Base-by-base conservation (phyloP, 2,797 vertebrate genomes). In the Tokudaia tokunoshimensis region DNA sequence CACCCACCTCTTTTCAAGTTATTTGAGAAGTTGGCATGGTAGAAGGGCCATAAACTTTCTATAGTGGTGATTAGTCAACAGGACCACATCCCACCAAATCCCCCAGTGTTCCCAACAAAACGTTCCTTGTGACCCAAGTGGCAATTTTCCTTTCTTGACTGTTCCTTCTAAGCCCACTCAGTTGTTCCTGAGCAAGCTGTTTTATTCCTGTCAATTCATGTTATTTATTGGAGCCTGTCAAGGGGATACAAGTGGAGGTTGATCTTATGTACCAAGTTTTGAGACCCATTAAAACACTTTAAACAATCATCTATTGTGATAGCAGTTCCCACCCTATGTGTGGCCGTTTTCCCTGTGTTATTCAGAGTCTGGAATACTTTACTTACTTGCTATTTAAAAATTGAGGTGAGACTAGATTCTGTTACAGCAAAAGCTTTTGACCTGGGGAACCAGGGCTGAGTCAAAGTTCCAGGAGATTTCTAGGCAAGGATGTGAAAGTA, bases 301-400 rank as follows among this genome's bases (percentile, higher is more conserved):
- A 95, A 96, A 98, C 97, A 98, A 96, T 96, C 97, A 94, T 82
- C 74, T 96, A 97, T 95, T 97, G 96, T 97, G 96, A 97, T 86
- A 52, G 24, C 84, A 52, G 29, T 89, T 87, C 82, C 78, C 55
- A 41, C 34, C 19, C 29, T 82, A 17, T 65, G 79, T 67, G 81
- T 80, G 90, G 80, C 34, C 4, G 76, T 65, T 91, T 41, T 81
- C 89, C 90, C 93, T 84, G 88, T 52, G 29, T 75, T 24, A 14
- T 79, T 96, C 79, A 93, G 93, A 95, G 92, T n/a, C 95, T 91
- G 85, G 83, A 83, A 91, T 63, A 44, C 37, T 97, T 97, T 87
- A 92, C 82, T 92, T 94, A 84, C 61, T 95, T 96, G 74, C 92
- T 91, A 75, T 92, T 96, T 70, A 96, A 93, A 89, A 26, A 82